Evolutionary conservation across 2,888 invertebrate genomes (phyloP).

Genomic region (Balanococcus diminutus): DNA sequence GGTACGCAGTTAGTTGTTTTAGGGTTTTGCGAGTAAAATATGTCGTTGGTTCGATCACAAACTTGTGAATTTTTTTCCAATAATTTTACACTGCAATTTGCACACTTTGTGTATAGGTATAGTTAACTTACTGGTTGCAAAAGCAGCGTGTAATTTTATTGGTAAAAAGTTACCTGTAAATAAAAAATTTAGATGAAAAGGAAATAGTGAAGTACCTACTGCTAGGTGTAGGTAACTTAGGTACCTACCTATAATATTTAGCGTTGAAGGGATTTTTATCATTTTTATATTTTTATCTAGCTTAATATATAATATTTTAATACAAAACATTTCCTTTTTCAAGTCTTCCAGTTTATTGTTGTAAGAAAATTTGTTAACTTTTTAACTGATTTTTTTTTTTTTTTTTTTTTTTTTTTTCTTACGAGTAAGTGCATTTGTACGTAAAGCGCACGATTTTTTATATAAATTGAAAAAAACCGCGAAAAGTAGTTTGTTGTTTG

Average conservation of each 20-base stretch:
- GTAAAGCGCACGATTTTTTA: slow-evolving; percentile 32
- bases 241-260: background rate
- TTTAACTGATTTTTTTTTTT: slow-evolving; percentile 1
- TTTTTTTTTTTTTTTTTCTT: background rate
- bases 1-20: background rate
- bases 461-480: background rate
- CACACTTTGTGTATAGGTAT: too few species aligned
- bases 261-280: background rate
- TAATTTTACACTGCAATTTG: background rate
- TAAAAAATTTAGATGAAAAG: background rate
- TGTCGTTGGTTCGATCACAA: background rate
- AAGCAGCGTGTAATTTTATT: background rate
- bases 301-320: slow-evolving; percentile 23
- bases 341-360: slow-evolving; percentile 32
- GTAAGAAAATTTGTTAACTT: slow-evolving; percentile 31
- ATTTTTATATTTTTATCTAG: slow-evolving; percentile 22
- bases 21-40: background rate
- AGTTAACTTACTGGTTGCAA: too few species aligned
- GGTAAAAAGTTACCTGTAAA: background rate
- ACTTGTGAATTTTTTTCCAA: background rate
- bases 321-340: slow-evolving; percentile 22
- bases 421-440: slow-evolving; percentile 7
- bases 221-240: background rate
- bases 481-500: slow-evolving; percentile 1
- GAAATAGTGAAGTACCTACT: background rate